These are phyloP conservation scores for Hippocampus mohnikei DNA, from an alignment of 2,113 vertebrate genomes.

Conservation along the genomic window DNA sequence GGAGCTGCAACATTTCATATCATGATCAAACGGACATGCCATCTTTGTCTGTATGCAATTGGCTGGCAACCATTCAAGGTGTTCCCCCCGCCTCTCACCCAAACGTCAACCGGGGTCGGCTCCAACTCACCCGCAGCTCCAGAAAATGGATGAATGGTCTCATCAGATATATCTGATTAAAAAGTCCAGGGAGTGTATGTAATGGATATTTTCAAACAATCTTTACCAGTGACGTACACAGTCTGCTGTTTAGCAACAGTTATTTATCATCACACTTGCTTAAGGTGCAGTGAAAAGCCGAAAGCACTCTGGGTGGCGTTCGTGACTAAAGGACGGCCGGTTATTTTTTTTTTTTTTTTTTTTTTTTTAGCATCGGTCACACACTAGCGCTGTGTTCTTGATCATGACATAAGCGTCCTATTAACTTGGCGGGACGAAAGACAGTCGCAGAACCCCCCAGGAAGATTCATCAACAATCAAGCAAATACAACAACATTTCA, in stretches of 20 bases:
- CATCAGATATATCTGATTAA: too few species aligned
- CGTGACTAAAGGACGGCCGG: constrained; percentile 6
- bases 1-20: too few species aligned
- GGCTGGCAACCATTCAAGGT: too few species aligned
- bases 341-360: constrained; percentile 2
- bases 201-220: background rate
- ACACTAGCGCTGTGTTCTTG: constrained; percentile 4
- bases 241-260: background rate
- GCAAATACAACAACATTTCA: constrained; percentile 25
- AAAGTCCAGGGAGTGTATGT: background rate
- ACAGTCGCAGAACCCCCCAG: constrained; percentile 49
- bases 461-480: constrained; percentile 33
- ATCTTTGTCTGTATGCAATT: too few species aligned
- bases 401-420: constrained; percentile 41
- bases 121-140: too few species aligned
- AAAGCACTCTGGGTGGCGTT: constrained; percentile 4
- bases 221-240: background rate
- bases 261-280: background rate
- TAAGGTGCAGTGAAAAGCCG: background rate
- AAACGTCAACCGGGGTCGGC: too few species aligned
- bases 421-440: constrained; percentile 43
- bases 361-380: background rate
- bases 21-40: too few species aligned
- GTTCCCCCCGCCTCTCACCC: too few species aligned
- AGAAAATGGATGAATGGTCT: too few species aligned